Base-by-base conservation (phyloP, 2,888 invertebrate genomes). In the Hesperia comma region DNA sequence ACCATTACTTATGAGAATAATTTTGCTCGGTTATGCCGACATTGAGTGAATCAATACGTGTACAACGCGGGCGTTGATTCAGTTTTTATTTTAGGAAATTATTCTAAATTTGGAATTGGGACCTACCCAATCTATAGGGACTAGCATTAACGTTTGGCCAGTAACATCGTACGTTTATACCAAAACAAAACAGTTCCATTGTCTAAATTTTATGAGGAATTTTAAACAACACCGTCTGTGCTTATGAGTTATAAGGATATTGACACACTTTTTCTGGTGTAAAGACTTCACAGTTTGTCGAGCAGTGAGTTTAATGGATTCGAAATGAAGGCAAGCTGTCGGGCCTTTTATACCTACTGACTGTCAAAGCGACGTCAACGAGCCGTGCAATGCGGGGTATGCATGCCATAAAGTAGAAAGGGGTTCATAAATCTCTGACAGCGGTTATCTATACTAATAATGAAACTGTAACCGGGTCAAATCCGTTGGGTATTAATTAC, bases 1-100 rank as follows among this genome's bases (percentile, higher is more conserved):
- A 58, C 61, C 51, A 70, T 73, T 71, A 69, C 69, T 69, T 69
- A 67, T 68, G 68, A 69, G 67, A 61, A 68, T 70, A 63, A 70
- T 71, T 72, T 63, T 61, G 69, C 58, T 37, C 19, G 33, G 43
- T 66, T 51, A 46, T 53, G 19, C 55, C 40, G 51, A 46, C 37
- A 56, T 19, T 55, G 56, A 37, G 41, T 67, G 67, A 67, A 61
- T 67, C 55, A 67, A 61, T 61, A 56, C 15, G 14, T 5, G 7
- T 21, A 40, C 21, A 51, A 49, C 53, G 15, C 41, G 51, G 37
- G 51, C 14, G n/a, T 33, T 49, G 33, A 51, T 51, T 40, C 19
- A 41, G 19, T 4, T 61, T 51, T 61, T 26, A 51, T 61, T 57
- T 57, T 57, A 21, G 19, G 8, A 19, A 49, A 49, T 49, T 1